These are phyloP conservation scores for Himalopsyche anomala DNA, from an alignment of 2,888 invertebrate species.

Conservation along the genomic window DNA sequence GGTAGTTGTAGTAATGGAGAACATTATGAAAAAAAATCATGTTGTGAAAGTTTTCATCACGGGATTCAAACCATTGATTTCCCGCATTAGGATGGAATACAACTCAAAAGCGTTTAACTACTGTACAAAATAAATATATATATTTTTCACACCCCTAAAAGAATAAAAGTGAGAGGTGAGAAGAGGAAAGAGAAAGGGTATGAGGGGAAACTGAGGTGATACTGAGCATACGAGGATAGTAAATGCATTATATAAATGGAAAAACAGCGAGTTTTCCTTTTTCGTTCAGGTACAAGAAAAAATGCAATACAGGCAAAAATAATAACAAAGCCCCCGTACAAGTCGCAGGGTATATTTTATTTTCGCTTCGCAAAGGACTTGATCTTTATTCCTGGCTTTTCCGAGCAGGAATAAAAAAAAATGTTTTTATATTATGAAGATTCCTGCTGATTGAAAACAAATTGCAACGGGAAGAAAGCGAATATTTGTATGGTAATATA, in stretches of 20 bases:
- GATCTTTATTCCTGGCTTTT: background rate
- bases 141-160: background rate
- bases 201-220: conserved; percentile 3
- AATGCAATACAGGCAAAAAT: background rate
- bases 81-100: too few species aligned
- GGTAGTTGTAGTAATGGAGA: too few species aligned
- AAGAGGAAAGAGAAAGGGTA: background rate
- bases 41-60: too few species aligned
- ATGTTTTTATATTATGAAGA: background rate
- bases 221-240: conserved; percentile 16
- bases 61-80: too few species aligned
- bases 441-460: conserved; percentile 2
- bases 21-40: too few species aligned
- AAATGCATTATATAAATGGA: conserved; percentile 31
- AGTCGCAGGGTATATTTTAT: background rate
- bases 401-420: background rate
- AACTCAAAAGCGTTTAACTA: too few species aligned
- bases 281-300: background rate
- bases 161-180: background rate
- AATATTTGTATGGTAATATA: too few species aligned
- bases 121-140: too few species aligned
- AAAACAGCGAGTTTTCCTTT: background rate
- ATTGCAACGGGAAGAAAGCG: background rate
- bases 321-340: background rate
- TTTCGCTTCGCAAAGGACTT: background rate